Percentiles rank a stretch among this genome's conserved stretches.
phyloP scores from a whole-genome alignment of 2,113 vertebrate genomes.

The Chlamydotis undulata region DNA sequence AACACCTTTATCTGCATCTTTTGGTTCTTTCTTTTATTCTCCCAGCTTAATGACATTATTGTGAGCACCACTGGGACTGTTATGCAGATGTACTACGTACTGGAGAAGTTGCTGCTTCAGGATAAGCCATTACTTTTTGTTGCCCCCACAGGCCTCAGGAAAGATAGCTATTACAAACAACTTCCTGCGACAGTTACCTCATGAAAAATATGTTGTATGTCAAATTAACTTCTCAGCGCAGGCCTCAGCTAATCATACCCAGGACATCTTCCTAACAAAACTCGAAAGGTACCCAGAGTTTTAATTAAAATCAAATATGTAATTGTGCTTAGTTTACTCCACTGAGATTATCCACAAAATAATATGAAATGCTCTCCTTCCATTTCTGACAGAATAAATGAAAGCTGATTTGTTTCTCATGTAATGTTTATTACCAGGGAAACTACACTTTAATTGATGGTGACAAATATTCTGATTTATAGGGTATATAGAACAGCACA shows the following conservation, averaged over 20 bases:
- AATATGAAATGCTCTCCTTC: constrained; percentile 66
- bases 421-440: constrained; percentile 68
- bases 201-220: constrained; percentile 81
- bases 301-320: constrained; percentile 85
- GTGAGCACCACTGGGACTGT: constrained; percentile 71
- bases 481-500: constrained; percentile 9
- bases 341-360: constrained; percentile 72
- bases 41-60: constrained; percentile 77
- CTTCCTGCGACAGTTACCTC: constrained; percentile 80
- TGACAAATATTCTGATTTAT: constrained; percentile 81
- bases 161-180: constrained; percentile 76
- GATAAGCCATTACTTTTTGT: constrained; percentile 82
- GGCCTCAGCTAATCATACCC: constrained; percentile 77
- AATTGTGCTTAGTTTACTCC: constrained; percentile 75
- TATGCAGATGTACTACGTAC: constrained; percentile 78
- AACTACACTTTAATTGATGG: constrained; percentile 75
- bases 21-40: constrained; percentile 68
- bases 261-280: constrained; percentile 77
- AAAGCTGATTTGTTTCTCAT: constrained; percentile 78
- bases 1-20: constrained; percentile 77
- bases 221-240: constrained; percentile 80
- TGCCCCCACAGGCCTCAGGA: constrained; percentile 74
- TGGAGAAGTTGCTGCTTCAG: constrained; percentile 77
- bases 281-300: constrained; percentile 80
- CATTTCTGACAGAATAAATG: constrained; percentile 78